Evolutionary conservation across 2,888 invertebrate species (phyloP).

Genomic region (Athalia cordata): DNA sequence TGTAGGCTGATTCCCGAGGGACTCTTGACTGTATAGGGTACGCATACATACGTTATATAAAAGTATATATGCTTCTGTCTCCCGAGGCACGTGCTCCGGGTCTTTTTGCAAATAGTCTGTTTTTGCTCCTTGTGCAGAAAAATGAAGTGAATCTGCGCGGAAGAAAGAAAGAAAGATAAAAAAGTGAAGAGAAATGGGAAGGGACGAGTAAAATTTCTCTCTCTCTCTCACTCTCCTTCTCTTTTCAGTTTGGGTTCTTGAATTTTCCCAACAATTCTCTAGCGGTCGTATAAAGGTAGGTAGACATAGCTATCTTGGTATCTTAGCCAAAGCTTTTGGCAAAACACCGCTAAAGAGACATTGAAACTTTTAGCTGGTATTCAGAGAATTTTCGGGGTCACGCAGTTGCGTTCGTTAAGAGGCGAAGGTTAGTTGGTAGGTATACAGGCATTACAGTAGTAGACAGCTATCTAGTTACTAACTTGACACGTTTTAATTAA

Average conservation of each 20-base stretch:
- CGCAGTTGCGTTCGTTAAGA: constrained; percentile 2
- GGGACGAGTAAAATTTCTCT: not conserved
- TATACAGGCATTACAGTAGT: too few species aligned
- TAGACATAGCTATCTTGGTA: not conserved
- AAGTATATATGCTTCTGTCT: not conserved
- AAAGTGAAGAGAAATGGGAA: not conserved
- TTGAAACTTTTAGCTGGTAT: not conserved
- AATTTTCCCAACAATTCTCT: too few species aligned
- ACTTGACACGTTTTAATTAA: constrained; percentile 19
- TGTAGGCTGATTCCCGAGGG: not conserved
- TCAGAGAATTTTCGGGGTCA: not conserved
- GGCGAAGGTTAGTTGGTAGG: too few species aligned
- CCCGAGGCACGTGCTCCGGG: constrained; percentile 1
- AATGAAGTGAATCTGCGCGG: constrained; percentile 15
- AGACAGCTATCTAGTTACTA: not conserved
- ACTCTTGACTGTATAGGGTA: too few species aligned
- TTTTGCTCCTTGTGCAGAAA: not conserved
- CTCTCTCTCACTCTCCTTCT: not conserved
- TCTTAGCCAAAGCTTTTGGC: not conserved
- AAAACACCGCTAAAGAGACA: constrained; percentile 9
- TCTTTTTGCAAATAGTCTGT: constrained; percentile 10
- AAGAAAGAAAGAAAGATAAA: not conserved
- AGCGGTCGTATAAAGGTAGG: not conserved
- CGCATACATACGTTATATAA: not conserved
- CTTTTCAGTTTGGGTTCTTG: not conserved